Evolutionary conservation across 2,113 vertebrate genomes (phyloP).

Genomic region (Pipra filicauda): DNA sequence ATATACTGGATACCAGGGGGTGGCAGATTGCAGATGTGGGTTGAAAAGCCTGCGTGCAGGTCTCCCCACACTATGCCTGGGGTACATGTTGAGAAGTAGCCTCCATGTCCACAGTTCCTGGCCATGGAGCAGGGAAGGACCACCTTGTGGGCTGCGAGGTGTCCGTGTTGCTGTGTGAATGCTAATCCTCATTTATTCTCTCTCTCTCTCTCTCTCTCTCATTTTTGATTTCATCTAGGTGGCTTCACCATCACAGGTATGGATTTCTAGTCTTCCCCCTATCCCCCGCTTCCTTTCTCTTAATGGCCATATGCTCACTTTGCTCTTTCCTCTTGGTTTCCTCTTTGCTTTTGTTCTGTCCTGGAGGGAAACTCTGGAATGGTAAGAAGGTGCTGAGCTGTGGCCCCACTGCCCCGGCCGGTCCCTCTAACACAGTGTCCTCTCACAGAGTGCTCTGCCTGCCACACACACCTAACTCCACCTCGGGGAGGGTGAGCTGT

Average conservation of each 20-base stretch:
- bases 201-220: slow-evolving; percentile 6
- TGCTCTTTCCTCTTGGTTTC: slow-evolving; percentile 52
- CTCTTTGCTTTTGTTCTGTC: slow-evolving; percentile 53
- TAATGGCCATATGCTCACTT: neutral
- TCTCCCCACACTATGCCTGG: neutral
- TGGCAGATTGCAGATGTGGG: neutral
- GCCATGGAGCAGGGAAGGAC: neutral
- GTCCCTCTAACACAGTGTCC: neutral
- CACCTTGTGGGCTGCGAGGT: neutral
- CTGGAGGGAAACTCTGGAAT: slow-evolving; percentile 76
- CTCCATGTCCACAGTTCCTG: neutral
- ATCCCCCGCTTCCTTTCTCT: neutral
- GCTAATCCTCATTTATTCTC: slow-evolving; percentile 48
- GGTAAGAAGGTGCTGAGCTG: slow-evolving; percentile 61
- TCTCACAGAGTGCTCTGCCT: slow-evolving; percentile 41
- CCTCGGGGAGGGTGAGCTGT: neutral
- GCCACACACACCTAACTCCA: slow-evolving; percentile 35
- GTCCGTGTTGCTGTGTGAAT: neutral
- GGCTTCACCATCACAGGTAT: slow-evolving; percentile 85
- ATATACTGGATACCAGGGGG: neutral
- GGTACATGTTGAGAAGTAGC: neutral
- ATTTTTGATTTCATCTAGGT: slow-evolving; percentile 71
- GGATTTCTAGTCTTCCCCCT: slow-evolving; percentile 51
- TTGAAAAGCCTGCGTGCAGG: neutral
- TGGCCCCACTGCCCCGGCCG: rapidly evolving